A percentile compares a stretch with the other conserved stretches of the same genome.
phyloP scores from a whole-genome alignment of 2,797 vertebrate species.

The Mareca strepera region DNA sequence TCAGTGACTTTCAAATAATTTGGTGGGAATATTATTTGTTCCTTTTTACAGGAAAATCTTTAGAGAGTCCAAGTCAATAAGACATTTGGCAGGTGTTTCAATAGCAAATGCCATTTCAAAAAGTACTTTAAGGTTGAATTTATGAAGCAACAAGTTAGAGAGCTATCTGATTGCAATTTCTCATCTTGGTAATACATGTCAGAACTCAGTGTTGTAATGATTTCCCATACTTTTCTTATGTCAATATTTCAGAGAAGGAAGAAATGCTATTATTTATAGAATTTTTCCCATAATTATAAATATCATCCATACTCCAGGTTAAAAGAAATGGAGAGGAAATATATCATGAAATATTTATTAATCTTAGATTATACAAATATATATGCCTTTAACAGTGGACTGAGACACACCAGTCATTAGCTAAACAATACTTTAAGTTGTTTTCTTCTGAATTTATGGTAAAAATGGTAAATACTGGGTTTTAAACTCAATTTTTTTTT shows the following conservation, averaged over 20 bases:
- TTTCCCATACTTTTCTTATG: slow-evolving; percentile 12
- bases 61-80: neutral
- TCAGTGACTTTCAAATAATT: slow-evolving; percentile 17
- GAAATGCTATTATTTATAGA: slow-evolving; percentile 24
- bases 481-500: neutral
- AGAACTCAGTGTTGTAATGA: neutral
- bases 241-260: neutral
- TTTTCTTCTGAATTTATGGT: neutral
- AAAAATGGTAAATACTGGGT: neutral
- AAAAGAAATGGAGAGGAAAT: neutral
- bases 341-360: neutral
- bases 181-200: neutral
- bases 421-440: neutral
- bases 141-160: slow-evolving; percentile 29
- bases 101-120: slow-evolving; percentile 26
- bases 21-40: neutral
- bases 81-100: neutral
- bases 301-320: neutral
- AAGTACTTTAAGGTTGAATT: neutral
- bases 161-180: neutral
- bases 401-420: neutral
- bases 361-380: neutral
- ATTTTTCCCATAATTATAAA: neutral
- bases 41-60: slow-evolving; percentile 12
- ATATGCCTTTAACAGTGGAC: neutral